phyloP scores from a whole-genome alignment of 2,797 vertebrate species.

The Mycteria americana region DNA sequence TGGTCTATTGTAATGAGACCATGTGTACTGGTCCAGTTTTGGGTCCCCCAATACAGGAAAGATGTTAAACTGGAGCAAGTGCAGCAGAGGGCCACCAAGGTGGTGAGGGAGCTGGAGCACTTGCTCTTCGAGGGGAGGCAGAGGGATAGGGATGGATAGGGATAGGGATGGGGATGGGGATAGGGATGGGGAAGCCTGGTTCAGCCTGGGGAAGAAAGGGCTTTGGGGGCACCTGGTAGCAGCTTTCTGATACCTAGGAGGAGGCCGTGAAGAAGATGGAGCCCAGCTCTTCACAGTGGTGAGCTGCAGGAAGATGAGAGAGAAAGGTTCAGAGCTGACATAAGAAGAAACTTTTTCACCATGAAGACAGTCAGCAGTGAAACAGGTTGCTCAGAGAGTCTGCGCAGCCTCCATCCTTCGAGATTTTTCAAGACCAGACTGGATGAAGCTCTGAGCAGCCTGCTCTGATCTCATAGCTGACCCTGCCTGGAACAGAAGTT shows the following conservation, averaged over 20 bases:
- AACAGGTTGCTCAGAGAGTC: not conserved
- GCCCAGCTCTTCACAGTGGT: not conserved
- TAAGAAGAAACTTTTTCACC: not conserved
- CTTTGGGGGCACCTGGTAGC: not conserved
- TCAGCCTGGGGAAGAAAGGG: not conserved
- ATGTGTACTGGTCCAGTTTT: not conserved
- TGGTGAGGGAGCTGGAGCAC: not conserved
- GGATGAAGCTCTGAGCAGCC: not conserved
- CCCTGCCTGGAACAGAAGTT: not conserved
- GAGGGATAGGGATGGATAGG: not conserved
- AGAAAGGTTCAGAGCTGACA: not conserved
- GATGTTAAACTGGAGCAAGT: not conserved
- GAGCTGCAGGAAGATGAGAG: not conserved
- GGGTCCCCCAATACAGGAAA: not conserved
- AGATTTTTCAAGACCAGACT: not conserved
- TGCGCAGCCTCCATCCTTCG: rapidly evolving
- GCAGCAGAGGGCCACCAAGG: not conserved
- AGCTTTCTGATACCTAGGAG: not conserved
- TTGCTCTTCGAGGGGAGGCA: not conserved
- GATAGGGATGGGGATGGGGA: too few species aligned
- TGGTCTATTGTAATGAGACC: rapidly evolving
- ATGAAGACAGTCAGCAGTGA: not conserved
- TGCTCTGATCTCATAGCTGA: not conserved
- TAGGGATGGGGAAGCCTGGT: not conserved
- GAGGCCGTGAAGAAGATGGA: not conserved